Evolutionary conservation across 2,113 vertebrate genomes (phyloP), one percentile per base, ranked within the genome.

Genomic region (Acinonyx jubatus): DNA sequence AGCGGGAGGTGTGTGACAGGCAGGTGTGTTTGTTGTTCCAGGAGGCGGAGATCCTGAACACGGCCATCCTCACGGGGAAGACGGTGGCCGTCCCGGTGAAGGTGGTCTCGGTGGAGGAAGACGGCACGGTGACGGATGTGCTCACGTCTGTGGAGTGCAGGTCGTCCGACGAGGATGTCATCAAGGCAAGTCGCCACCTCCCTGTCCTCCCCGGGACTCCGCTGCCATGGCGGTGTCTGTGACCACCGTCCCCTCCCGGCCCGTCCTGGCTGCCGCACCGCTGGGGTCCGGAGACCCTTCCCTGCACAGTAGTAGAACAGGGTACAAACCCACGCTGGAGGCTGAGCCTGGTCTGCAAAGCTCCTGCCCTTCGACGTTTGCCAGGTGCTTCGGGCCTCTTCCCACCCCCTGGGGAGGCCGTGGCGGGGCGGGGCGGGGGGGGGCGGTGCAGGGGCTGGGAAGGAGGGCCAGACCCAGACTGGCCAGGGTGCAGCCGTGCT

Each of bases 41-140:
- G 99, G 99, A 99, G 96, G 98, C 98, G 1, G 99, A 99, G 95
- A 98, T 99, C 92, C 98, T 99, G 98, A 99, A 99, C 97, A 99
- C 99, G 0, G 99, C 99, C 25, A 98, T 99, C 38, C 99, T 99
- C 92, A 99, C 99, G 0, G 99, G 99, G 83, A 99, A 99, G 73
- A 99, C 98, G 0, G 99, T 99, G 97, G 99, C 99, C 3, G 99
- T 99, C 29, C 99, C 99, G 11, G 99, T 99, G 85, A 99, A 98
- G 74, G 99, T 99, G 89, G 90, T 99, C n/a, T 99, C 99, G 0
- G 98, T 99, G 95, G 99, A 99, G 74, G 99, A 98, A 1, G 99
- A 99, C 11, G 99, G 99, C 57, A 98, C 98, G 0, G 98, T 99
- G 97, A 98, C 98, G 0, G 99, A 99, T 15, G 98, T 99, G 23